Evolutionary conservation across 1,140 invertebrate genomes (phyloP).

Genomic region (Frieseomelitta varia): DNA sequence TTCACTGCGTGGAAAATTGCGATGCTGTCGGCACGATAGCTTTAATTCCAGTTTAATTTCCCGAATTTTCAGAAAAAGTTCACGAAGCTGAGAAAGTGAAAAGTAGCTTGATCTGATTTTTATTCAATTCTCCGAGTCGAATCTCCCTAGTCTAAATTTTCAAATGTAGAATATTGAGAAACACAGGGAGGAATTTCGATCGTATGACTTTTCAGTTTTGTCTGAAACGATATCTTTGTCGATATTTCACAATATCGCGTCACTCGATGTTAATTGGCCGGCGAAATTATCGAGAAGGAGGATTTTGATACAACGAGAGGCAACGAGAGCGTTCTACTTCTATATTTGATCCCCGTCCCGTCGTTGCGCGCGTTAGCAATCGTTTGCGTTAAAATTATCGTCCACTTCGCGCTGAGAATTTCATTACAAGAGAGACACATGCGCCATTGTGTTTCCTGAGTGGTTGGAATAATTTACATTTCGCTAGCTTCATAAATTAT

Average conservation of each 20-base stretch:
- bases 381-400: constrained; percentile 2
- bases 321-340: not conserved
- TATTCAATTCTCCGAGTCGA: no score
- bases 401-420: not conserved
- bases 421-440: constrained; percentile 4
- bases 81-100: no score
- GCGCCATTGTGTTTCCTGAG: not conserved
- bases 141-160: no score
- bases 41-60: no score
- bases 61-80: no score
- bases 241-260: not conserved
- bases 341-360: not conserved
- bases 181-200: no score
- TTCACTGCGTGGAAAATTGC: no score
- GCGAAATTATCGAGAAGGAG: not conserved
- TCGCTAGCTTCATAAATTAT: constrained; percentile 2
- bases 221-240: not conserved
- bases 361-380: not conserved
- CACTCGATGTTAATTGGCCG: not conserved
- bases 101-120: no score
- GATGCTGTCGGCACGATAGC: no score
- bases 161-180: no score
- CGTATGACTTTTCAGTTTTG: no score
- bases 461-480: constrained; percentile 16
- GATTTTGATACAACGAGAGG: not conserved